Percentiles rank a stretch among this genome's conserved stretches.
Conservation (phyloP, 2,888 invertebrate species). For the Exocentrus adspersus region DNA sequence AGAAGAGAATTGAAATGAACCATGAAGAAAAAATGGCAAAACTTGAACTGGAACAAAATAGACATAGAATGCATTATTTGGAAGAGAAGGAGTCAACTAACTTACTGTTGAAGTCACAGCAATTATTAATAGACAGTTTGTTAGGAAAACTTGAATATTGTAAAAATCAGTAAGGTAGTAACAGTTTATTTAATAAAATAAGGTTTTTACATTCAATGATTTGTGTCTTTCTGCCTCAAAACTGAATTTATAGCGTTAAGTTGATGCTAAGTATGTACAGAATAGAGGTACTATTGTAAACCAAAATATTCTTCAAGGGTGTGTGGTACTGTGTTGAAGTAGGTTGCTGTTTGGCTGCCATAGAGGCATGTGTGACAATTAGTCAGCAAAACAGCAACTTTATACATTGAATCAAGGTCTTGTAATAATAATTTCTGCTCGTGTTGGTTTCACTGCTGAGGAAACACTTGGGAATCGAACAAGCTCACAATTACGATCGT, state of each 20-base stretch:
- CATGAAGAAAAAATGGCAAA: neutral
- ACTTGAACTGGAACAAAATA: neutral
- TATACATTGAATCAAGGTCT: constrained; percentile 33
- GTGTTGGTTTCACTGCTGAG: too few relatives aligned
- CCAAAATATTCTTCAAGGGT: constrained; percentile 25
- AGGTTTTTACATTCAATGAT: neutral
- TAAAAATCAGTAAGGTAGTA: neutral
- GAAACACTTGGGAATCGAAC: neutral
- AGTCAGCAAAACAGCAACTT: constrained; percentile 33
- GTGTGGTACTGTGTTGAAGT: constrained; percentile 21
- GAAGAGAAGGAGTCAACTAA: neutral
- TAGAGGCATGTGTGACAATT: constrained; percentile 36
- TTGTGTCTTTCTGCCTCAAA: neutral
- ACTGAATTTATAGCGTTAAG: neutral
- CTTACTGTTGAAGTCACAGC: neutral
- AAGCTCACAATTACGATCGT: neutral
- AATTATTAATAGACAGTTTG: neutral
- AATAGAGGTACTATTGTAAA: too few relatives aligned
- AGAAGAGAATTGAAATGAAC: neutral
- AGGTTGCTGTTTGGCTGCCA: constrained; percentile 20
- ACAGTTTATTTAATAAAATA: neutral
- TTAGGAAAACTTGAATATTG: neutral
- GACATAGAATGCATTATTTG: neutral
- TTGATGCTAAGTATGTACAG: too few relatives aligned
- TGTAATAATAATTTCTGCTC: constrained; percentile 38